Percentiles rank a stretch among this genome's conserved stretches.
phyloP scores from a whole-genome alignment of 2,113 vertebrate genomes.

The Hemiprocne comata region DNA sequence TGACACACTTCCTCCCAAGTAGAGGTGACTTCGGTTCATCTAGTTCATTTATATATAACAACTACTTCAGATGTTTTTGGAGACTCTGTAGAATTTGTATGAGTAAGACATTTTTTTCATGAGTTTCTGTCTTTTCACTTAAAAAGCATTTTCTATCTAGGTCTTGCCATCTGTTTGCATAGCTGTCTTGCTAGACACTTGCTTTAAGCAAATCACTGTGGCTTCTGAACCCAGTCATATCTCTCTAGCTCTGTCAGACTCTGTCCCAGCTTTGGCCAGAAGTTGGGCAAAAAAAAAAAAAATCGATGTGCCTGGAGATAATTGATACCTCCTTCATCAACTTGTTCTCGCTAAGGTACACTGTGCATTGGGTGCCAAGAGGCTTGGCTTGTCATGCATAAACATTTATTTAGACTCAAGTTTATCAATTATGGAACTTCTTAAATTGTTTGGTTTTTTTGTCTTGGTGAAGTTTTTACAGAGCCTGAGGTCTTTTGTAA shows the following conservation, averaged over 20 bases:
- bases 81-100: conserved; percentile 24
- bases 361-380: neutral
- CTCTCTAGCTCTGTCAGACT: neutral
- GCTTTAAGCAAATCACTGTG: neutral
- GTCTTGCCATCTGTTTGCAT: conserved; percentile 65
- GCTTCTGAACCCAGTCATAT: conserved; percentile 2
- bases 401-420: neutral
- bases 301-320: neutral
- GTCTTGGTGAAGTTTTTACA: neutral
- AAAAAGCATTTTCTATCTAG: conserved; percentile 62
- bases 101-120: conserved; percentile 44
- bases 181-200: conserved; percentile 64
- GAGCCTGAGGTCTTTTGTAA: neutral
- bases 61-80: conserved; percentile 44
- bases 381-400: neutral
- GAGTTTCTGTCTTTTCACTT: conserved; percentile 54
- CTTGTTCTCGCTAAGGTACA: neutral
- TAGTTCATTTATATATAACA: conserved; percentile 34
- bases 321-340: neutral
- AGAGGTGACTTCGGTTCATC: conserved; percentile 11
- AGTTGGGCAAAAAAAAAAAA: neutral
- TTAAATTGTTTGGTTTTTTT: neutral
- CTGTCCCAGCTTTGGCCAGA: neutral
- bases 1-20: neutral
- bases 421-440: neutral